Conservation (phyloP, 1,140 invertebrate genomes). For the Pristionchus pacificus region DNA sequence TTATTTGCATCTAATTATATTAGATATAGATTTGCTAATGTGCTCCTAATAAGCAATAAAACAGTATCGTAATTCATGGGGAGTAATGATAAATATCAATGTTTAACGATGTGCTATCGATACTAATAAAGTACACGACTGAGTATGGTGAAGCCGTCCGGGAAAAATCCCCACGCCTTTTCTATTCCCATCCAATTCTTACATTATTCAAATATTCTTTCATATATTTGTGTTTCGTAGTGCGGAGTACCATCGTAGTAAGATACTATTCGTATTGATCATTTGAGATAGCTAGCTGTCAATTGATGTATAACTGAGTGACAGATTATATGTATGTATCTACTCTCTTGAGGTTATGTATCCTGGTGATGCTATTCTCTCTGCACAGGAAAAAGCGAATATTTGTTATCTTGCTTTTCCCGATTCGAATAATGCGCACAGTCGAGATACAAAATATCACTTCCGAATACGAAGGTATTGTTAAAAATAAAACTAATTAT, state of each 20-base stretch:
- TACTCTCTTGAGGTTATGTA: slow-evolving; percentile 33
- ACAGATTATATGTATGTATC: neutral
- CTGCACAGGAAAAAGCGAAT: slow-evolving; percentile 71
- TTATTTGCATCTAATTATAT: no score
- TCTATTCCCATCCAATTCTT: no score
- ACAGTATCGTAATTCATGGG: no score
- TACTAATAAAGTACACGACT: no score
- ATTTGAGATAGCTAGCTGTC: neutral
- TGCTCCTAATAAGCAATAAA: no score
- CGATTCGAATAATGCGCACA: slow-evolving; percentile 93
- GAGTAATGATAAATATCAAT: no score
- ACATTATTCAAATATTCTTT: neutral
- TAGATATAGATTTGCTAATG: no score
- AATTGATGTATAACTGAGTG: neutral
- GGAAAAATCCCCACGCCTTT: no score
- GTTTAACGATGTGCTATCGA: no score
- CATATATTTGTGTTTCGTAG: neutral
- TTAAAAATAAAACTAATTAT: no score
- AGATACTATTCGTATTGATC: neutral
- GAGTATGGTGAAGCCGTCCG: no score
- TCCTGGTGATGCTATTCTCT: slow-evolving; percentile 31
- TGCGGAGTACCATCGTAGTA: neutral
- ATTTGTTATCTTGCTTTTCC: slow-evolving; percentile 97
- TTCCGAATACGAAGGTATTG: slow-evolving; percentile 73
- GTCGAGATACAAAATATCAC: slow-evolving; percentile 80